Evolutionary conservation across 2,888 invertebrate genomes (phyloP).

Genomic region (Lepidocyrtinus sp.): DNA sequence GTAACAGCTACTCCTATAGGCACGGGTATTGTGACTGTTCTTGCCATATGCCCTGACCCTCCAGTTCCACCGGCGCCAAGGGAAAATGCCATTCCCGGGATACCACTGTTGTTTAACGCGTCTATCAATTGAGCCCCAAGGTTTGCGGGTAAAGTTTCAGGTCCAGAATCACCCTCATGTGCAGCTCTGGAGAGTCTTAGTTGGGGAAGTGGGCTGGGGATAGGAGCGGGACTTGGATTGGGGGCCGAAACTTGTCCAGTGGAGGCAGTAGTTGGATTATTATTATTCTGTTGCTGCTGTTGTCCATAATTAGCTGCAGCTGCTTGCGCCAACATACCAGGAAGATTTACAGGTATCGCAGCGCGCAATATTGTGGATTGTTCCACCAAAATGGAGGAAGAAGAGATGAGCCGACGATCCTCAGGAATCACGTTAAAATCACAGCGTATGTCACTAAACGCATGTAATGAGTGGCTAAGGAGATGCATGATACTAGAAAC

Average conservation of each 20-base stretch:
- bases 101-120: not conserved
- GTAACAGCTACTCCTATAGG: not conserved
- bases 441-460: slow-evolving; percentile 87
- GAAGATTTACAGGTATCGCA: slow-evolving; percentile 76
- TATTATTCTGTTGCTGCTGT: slow-evolving; percentile 40
- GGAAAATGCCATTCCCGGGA: not conserved
- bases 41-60: not conserved
- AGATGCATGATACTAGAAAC: slow-evolving; percentile 88
- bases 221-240: not conserved
- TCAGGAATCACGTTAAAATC: slow-evolving; percentile 78
- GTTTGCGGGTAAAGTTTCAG: too few relatives aligned
- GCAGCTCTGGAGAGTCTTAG: too few relatives aligned
- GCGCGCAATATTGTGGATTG: slow-evolving; percentile 80
- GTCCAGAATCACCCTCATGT: too few relatives aligned
- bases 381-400: slow-evolving; percentile 80
- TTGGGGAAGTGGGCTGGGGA: not conserved
- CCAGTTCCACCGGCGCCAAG: not conserved
- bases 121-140: too few relatives aligned
- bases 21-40: not conserved
- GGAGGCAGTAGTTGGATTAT: slow-evolving; percentile 54
- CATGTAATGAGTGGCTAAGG: slow-evolving; percentile 90
- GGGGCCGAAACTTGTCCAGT: not conserved
- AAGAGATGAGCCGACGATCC: slow-evolving; percentile 81
- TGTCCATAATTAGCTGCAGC: slow-evolving; percentile 19
- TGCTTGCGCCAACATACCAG: slow-evolving; percentile 50